Conservation (phyloP, 2,113 vertebrate species). For the Tachysurus fulvidraco region DNA sequence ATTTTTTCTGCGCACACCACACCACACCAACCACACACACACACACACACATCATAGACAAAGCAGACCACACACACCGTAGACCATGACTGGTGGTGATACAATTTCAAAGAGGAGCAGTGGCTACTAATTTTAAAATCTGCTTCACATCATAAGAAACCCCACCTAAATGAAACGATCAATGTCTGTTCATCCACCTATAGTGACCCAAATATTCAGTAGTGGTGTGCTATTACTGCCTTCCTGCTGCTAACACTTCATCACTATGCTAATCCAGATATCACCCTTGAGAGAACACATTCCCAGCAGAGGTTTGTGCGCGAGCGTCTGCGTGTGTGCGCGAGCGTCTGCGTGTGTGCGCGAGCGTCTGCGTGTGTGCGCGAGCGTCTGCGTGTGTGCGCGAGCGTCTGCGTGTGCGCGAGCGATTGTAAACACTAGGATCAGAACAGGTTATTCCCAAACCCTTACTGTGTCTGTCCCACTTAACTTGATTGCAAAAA, state of each 20-base stretch:
- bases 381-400: not conserved
- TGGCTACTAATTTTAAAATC: not conserved
- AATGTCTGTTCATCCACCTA: not conserved
- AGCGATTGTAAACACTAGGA: constrained; percentile 5
- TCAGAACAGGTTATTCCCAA: constrained; percentile 50
- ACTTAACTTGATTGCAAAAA: constrained; percentile 26
- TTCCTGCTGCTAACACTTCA: not conserved
- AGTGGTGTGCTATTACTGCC: not conserved
- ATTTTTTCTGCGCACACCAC: not conserved
- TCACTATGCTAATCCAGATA: not conserved
- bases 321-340: not conserved
- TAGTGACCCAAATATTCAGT: not conserved
- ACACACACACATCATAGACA: too few relatives aligned
- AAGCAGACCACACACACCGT: too few relatives aligned
- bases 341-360: not conserved
- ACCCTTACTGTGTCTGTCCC: constrained; percentile 43
- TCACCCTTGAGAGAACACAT: not conserved
- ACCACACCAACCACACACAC: too few relatives aligned
- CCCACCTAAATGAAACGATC: not conserved
- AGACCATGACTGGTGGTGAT: not conserved
- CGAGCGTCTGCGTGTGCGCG: not conserved
- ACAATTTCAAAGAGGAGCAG: not conserved
- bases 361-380: constrained; percentile 14
- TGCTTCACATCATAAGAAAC: not conserved
- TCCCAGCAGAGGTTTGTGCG: not conserved